phyloP scores from a whole-genome alignment of 2,888 invertebrate genomes.

The Argyresthia goedartella region DNA sequence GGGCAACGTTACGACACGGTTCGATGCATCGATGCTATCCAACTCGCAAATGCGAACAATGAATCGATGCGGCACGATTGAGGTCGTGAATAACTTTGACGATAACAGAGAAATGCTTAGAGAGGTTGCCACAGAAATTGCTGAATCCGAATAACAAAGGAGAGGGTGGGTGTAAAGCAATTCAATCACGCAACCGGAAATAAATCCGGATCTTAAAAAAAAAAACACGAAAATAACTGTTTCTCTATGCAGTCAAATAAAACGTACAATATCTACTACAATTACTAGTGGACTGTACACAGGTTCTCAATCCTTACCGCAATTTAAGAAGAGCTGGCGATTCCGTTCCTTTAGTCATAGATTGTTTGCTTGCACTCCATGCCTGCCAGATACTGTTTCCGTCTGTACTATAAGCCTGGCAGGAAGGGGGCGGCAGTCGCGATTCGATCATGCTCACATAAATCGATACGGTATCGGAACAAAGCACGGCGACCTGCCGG shows the following conservation, averaged over 20 bases:
- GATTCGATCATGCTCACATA: conserved; percentile 64
- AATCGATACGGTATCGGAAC: conserved; percentile 66
- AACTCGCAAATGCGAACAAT: conserved; percentile 16
- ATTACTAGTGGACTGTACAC: no score
- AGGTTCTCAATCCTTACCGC: no score
- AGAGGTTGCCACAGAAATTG: background rate
- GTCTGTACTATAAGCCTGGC: background rate
- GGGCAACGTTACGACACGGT: conserved; percentile 13
- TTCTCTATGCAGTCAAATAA: no score
- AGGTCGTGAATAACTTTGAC: conserved; percentile 14
- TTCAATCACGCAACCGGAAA: no score
- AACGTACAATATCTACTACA: no score
- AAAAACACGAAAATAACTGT: no score
- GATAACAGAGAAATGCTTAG: background rate
- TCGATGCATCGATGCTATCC: conserved; percentile 9
- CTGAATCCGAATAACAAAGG: background rate
- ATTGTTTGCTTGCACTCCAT: no score
- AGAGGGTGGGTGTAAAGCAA: background rate
- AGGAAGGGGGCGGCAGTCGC: conserved; percentile 16
- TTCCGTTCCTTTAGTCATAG: no score
- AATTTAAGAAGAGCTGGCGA: no score
- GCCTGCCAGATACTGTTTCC: background rate
- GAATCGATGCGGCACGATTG: conserved; percentile 25
- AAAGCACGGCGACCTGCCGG: conserved; percentile 30
- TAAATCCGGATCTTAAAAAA: no score